Conservation (phyloP, 1,140 invertebrate genomes). For the Pseudomyrmex sp. region DNA sequence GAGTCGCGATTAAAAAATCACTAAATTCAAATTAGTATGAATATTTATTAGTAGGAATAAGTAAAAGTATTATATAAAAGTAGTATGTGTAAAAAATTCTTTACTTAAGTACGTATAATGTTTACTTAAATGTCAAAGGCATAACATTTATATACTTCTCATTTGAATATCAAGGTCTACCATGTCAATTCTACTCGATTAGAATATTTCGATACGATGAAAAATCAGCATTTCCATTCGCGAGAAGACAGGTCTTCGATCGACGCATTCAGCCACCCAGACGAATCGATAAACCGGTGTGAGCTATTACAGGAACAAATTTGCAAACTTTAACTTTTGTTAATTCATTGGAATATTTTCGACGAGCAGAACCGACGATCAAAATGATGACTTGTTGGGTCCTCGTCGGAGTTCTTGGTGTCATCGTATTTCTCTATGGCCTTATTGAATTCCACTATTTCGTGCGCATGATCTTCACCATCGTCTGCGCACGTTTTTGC, state of each 20-base stretch:
- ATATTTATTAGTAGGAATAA: too few relatives aligned
- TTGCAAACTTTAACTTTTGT: slow-evolving; percentile 59
- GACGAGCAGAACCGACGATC: background rate
- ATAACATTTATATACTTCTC: too few relatives aligned
- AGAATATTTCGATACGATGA: slow-evolving; percentile 38
- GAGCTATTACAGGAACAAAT: slow-evolving; percentile 56
- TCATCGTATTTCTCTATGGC: slow-evolving; percentile 86
- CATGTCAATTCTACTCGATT: background rate
- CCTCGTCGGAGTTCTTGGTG: slow-evolving; percentile 81
- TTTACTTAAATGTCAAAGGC: too few relatives aligned
- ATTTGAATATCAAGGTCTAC: slow-evolving; percentile 2
- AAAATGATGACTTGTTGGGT: slow-evolving; percentile 83
- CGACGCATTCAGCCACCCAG: slow-evolving; percentile 42
- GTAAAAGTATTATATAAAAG: too few relatives aligned
- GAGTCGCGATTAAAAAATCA: background rate
- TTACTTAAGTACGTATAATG: too few relatives aligned
- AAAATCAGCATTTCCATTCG: slow-evolving; percentile 62
- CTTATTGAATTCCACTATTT: slow-evolving; percentile 90
- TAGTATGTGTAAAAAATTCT: too few relatives aligned
- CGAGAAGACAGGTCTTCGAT: slow-evolving; percentile 66
- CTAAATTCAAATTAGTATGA: too few relatives aligned
- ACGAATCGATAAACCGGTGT: slow-evolving; percentile 78
- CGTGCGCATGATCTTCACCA: slow-evolving; percentile 87
- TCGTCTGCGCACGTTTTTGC: slow-evolving; percentile 87
- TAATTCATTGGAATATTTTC: too few relatives aligned